phyloP scores from a whole-genome alignment of 2,888 invertebrate genomes.

The Agriopis leucophaearia region DNA sequence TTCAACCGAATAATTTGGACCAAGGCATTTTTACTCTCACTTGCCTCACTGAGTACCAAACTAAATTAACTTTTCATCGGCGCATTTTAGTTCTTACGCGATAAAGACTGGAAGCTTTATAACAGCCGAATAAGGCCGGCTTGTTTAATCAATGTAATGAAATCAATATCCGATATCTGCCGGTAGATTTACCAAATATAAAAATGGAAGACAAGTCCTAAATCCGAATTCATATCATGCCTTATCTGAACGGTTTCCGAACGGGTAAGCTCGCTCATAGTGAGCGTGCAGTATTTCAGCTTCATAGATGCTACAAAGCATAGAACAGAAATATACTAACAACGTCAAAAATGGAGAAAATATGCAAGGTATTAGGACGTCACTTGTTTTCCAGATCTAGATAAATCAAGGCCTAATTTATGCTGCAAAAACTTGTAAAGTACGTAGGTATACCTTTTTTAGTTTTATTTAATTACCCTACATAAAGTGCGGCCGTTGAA shows the following conservation, averaged over 20 bases:
- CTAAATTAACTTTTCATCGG: slow-evolving; percentile 11
- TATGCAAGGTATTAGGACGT: no score
- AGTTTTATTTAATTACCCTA: no score
- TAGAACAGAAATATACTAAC: neutral
- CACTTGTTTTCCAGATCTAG: no score
- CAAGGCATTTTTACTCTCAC: neutral
- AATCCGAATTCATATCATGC: slow-evolving; percentile 70
- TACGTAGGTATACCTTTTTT: no score
- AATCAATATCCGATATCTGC: slow-evolving; percentile 42
- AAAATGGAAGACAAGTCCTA: slow-evolving; percentile 61
- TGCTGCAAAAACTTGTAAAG: no score
- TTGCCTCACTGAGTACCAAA: neutral
- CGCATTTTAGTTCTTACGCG: slow-evolving; percentile 8
- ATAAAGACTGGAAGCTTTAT: slow-evolving; percentile 8
- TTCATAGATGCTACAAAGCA: neutral
- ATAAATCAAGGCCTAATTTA: no score
- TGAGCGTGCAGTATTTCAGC: slow-evolving; percentile 23
- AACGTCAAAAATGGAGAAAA: neutral
- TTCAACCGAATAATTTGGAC: neutral
- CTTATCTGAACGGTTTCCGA: slow-evolving; percentile 67
- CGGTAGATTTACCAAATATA: slow-evolving; percentile 57
- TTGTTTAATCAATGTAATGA: slow-evolving; percentile 35
- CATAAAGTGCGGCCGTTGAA: no score
- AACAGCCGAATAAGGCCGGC: neutral
- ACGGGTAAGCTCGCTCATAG: slow-evolving; percentile 51